These are phyloP conservation scores for Pavo muticus DNA, from an alignment of 2,113 vertebrate genomes.

Conservation along the genomic window DNA sequence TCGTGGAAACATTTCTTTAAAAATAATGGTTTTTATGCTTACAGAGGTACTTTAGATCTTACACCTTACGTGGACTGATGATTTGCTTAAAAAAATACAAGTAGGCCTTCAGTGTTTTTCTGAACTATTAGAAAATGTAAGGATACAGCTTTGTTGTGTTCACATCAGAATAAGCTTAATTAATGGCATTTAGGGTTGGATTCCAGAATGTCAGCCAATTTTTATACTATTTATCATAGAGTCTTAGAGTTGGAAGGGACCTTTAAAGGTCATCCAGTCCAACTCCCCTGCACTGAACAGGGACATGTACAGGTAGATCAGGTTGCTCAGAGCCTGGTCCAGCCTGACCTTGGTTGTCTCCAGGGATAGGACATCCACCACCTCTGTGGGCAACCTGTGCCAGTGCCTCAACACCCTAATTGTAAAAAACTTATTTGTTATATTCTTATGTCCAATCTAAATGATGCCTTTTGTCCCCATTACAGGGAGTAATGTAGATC, in stretches of 20 bases:
- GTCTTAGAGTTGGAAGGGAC: too few species aligned
- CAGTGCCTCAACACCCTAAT: too few species aligned
- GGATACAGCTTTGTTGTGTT: neutral
- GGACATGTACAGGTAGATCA: too few species aligned
- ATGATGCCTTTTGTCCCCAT: neutral
- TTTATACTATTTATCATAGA: neutral
- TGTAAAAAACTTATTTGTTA: too few species aligned
- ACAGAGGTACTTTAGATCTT: neutral
- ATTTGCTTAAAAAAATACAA: neutral
- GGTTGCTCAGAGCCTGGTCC: too few species aligned
- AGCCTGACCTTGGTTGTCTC: too few species aligned
- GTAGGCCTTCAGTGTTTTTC: neutral
- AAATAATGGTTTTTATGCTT: neutral
- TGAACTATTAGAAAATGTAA: neutral
- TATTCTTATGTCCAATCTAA: too few species aligned
- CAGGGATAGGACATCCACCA: too few species aligned
- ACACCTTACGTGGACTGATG: accelerated
- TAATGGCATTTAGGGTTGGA: neutral
- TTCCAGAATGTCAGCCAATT: neutral
- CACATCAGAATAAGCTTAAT: neutral
- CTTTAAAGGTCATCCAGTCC: too few species aligned
- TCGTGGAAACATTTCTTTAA: neutral
- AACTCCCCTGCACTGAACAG: too few species aligned
- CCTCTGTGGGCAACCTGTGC: too few species aligned
- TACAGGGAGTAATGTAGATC: neutral